phyloP scores from a whole-genome alignment of 1,140 invertebrate species.

The Aphelenchoides avenae region DNA sequence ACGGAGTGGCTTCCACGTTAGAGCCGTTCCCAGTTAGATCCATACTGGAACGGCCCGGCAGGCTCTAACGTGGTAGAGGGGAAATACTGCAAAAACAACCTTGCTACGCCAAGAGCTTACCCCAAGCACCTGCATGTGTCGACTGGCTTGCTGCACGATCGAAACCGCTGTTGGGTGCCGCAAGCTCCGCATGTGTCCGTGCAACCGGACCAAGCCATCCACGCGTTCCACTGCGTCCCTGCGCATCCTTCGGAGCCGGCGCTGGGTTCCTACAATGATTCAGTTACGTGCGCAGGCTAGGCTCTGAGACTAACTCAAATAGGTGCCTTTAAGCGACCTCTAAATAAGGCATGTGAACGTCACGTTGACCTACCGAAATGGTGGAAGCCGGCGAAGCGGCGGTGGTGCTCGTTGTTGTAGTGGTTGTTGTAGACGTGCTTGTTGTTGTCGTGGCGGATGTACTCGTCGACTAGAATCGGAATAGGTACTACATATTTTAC shows the following conservation, averaged over 20 bases:
- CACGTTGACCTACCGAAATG: not conserved
- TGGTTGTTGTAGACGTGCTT: conserved; percentile 6
- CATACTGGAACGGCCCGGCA: too few species aligned
- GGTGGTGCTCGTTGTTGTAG: not conserved
- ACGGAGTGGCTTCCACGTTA: too few species aligned
- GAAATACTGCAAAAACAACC: too few species aligned
- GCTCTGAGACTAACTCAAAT: not conserved
- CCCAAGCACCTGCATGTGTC: too few species aligned
- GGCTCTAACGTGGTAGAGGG: too few species aligned
- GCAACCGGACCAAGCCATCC: conserved; percentile 25
- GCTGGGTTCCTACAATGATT: not conserved
- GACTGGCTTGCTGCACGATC: conserved; percentile 2
- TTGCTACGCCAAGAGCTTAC: too few species aligned
- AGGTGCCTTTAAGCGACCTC: not conserved
- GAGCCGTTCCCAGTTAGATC: too few species aligned
- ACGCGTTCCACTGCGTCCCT: conserved; percentile 15
- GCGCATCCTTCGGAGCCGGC: conserved; percentile 1
- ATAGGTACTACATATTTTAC: too few species aligned
- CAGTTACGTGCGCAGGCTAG: not conserved
- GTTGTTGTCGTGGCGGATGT: conserved; percentile 17
- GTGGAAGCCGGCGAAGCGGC: not conserved
- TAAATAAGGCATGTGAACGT: not conserved
- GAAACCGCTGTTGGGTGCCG: conserved; percentile 26
- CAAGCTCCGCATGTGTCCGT: conserved; percentile 23
- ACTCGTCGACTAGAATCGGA: too few species aligned